These are phyloP conservation scores for Meloe dianella DNA, from an alignment of 2,888 invertebrate genomes.

Conservation along the genomic window DNA sequence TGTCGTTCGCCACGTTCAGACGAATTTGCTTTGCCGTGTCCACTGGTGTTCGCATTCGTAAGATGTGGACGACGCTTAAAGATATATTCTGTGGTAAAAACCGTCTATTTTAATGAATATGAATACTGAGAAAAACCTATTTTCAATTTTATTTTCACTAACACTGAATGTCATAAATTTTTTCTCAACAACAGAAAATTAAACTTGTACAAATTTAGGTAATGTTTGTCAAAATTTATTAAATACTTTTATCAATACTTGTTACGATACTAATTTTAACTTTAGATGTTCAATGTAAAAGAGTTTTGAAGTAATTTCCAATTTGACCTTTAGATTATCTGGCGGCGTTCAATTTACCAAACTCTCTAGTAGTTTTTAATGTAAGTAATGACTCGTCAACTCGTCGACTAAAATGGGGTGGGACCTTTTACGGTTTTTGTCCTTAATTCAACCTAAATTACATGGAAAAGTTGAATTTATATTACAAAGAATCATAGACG, in stretches of 20 bases:
- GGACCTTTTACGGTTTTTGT: slow-evolving; percentile 46
- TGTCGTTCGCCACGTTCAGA: no score
- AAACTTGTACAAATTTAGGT: not conserved
- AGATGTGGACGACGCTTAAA: not conserved
- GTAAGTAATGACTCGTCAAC: slow-evolving; percentile 46
- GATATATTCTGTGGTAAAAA: slow-evolving; percentile 18
- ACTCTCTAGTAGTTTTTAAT: slow-evolving; percentile 49
- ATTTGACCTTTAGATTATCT: slow-evolving; percentile 46
- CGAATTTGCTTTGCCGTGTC: no score
- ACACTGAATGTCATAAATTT: not conserved
- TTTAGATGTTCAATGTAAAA: slow-evolving; percentile 37
- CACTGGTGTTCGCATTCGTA: no score
- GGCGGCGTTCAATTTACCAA: slow-evolving; percentile 43
- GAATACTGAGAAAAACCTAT: slow-evolving; percentile 18
- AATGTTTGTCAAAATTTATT: not conserved
- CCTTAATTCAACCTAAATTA: slow-evolving; percentile 43
- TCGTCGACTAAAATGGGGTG: slow-evolving; percentile 35
- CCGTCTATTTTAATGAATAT: slow-evolving; percentile 24
- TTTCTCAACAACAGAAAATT: no score
- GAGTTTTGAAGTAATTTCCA: slow-evolving; percentile 43
- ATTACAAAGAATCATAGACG: slow-evolving; percentile 39
- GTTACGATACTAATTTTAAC: slow-evolving; percentile 6
- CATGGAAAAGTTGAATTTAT: slow-evolving; percentile 42
- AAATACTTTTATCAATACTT: not conserved
- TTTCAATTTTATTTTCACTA: not conserved